These are phyloP conservation scores for Chaetura pelagica DNA, from an alignment of 2,113 vertebrate species.

Conservation along the genomic window DNA sequence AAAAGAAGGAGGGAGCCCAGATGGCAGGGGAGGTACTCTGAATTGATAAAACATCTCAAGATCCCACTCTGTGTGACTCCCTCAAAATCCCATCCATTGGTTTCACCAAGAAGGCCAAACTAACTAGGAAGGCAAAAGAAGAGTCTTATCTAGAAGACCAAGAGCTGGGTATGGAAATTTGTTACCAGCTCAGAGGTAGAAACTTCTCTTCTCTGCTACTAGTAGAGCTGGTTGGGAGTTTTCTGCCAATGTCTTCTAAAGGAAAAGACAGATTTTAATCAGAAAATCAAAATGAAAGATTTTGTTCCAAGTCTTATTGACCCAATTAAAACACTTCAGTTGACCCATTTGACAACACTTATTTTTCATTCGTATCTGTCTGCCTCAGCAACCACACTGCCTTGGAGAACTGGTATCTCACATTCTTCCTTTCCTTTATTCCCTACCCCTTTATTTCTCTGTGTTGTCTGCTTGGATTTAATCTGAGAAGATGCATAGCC, in stretches of 20 bases:
- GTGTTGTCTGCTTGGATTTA: neutral
- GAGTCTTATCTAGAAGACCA: neutral
- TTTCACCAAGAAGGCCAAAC: neutral
- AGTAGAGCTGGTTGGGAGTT: neutral
- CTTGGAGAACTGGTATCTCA: neutral
- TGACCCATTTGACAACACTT: neutral
- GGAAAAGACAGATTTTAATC: neutral
- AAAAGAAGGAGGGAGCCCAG: neutral
- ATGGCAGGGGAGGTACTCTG: neutral
- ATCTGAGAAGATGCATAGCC: neutral
- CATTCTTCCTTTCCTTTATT: neutral
- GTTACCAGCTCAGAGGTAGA: neutral
- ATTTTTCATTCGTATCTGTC: conserved; percentile 3
- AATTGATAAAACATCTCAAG: neutral
- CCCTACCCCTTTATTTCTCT: neutral
- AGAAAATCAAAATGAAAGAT: neutral
- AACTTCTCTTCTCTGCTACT: neutral
- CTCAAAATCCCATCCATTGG: neutral
- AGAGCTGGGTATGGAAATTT: neutral
- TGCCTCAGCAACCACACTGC: neutral
- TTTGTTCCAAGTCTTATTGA: neutral
- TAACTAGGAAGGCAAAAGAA: neutral
- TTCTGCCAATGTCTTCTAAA: neutral
- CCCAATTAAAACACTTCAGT: neutral
- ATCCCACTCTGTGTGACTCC: neutral